Evolutionary conservation across 1,140 invertebrate species (phyloP), one percentile per base, ranked within the genome.

Genomic region (Ostrea denselamellosa): DNA sequence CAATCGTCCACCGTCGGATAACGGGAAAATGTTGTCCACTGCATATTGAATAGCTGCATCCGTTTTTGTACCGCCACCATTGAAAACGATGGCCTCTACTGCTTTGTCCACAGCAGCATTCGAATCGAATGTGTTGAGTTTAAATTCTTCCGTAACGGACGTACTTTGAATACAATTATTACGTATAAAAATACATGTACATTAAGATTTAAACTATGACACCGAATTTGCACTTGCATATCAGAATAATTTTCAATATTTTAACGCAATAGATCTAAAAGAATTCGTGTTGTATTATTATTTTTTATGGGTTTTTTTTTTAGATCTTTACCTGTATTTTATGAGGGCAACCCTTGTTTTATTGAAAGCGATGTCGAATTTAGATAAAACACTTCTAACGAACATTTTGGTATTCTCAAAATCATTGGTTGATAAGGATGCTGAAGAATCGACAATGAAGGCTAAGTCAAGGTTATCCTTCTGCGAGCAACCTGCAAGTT

Each of bases 391-490:
- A 53, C 90, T 86, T 3, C 86, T 56, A 8, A 93, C 90, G 83
- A 93, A 93, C 12, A 90, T 19, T 85, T 91, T 91, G 8, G 92
- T 89, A 9, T 85, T 56, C 7, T 81, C 65, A 83, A 93, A 94
- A 62, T 93, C 90, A 14, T 87, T 84, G 8, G 54, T 77, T 19
- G 88, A 88, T 9, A 94, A 86, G 81, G 91, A 92, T 3, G 91
- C 84, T 0, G 93, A 94, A 3, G 89, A 89, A 86, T 94, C 93
- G 8, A 94, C 71, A 8, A 93, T 86, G 88, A 94, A 93, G 0
- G 90, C 93, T 0, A 94, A 62, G 82, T 94, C 93, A 12, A 93
- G 86, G 34, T 81, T 88, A 25, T 90, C 86, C 56, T 56, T 86
- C 19, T 86, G 86, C 2, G 25, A 71, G 58, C 90, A 91, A 19